Evolutionary conservation across 1,140 invertebrate species (phyloP).

Genomic region (Danaus plexippus): DNA sequence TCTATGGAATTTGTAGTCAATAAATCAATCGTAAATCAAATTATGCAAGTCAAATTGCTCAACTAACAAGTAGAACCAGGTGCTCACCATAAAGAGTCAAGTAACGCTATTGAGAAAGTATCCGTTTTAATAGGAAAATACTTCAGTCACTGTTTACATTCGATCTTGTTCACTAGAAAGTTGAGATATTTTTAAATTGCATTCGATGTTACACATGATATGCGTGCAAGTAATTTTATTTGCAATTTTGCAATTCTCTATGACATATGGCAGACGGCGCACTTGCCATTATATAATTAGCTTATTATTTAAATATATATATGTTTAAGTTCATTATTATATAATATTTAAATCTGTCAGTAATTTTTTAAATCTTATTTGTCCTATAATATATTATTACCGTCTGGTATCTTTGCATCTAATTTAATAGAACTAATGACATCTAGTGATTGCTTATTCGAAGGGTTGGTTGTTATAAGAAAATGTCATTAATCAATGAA

Average conservation of each 20-base stretch:
- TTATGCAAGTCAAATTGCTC: slow-evolving; percentile 6
- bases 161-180: slow-evolving; percentile 12
- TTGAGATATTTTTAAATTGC: slow-evolving; percentile 13
- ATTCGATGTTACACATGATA: slow-evolving; percentile 16
- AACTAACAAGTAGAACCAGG: neutral
- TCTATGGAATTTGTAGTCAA: too few relatives aligned
- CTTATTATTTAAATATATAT: too few relatives aligned
- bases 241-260: slow-evolving; percentile 14
- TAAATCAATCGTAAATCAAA: too few relatives aligned
- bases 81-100: slow-evolving; percentile 8
- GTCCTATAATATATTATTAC: too few relatives aligned
- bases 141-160: slow-evolving; percentile 9
- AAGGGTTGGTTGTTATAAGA: slow-evolving; percentile 28
- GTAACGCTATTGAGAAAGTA: slow-evolving; percentile 10
- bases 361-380: too few relatives aligned
- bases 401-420: too few relatives aligned
- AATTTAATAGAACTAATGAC: too few relatives aligned
- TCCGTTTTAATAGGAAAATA: slow-evolving; percentile 12
- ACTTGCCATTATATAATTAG: neutral
- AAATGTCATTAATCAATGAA: slow-evolving; percentile 52
- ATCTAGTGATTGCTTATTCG: slow-evolving; percentile 9
- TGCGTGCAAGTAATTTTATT: slow-evolving; percentile 21
- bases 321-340: too few relatives aligned
- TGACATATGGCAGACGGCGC: slow-evolving; percentile 8
- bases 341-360: too few relatives aligned